Evolutionary conservation across 2,113 vertebrate species (phyloP), one percentile per base, ranked within the genome.

Genomic region (Chinchilla lanigera): DNA sequence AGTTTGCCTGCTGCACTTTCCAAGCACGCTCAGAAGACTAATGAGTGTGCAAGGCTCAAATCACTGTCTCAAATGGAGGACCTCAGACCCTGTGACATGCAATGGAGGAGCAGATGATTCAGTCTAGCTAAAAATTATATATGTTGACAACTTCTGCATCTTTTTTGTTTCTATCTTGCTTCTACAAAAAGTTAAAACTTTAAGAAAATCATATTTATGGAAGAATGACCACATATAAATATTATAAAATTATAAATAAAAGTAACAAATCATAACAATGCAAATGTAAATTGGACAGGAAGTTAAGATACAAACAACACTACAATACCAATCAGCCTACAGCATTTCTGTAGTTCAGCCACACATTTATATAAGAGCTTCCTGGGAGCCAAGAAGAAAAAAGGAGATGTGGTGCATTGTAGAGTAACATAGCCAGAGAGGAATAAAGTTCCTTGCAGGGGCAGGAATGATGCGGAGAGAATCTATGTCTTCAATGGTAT

Each of bases 141-240:
- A 69, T 38, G 8, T 75, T 41, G 60, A 54, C 22, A 67, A 61
- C 81, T 78, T 96, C 78, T 78, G 38, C 77, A 30, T 24, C 16
- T 44, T 44, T 69, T 71, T 92, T 92, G 52, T 92, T 56, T 38
- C 33, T 44, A 52, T 41, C 60, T 93, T 50, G n/a, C 17, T 75
- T 84, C n/a, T 77, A 81, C 44, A 90, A 94, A 92, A 26, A 83
- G 63, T 84, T 95, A 56, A 90, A 30, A 78, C 11, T 83, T 50
- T n/a, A 77, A 56, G 22, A 89, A 75, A 84, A 93, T 56, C 65
- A 75, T 44, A 89, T 58, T 50, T 85, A 50, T 69, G 71, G 50
- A 91, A 87, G 26, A 85, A 60, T 75, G 71, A 75, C 41, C 86
- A 94, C n/a, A 54, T 67, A 63, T n/a, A 86, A 86, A 93, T 75